These are phyloP conservation scores for Poicephalus meyeri DNA, from an alignment of 2,113 vertebrate genomes.

Conservation along the genomic window DNA sequence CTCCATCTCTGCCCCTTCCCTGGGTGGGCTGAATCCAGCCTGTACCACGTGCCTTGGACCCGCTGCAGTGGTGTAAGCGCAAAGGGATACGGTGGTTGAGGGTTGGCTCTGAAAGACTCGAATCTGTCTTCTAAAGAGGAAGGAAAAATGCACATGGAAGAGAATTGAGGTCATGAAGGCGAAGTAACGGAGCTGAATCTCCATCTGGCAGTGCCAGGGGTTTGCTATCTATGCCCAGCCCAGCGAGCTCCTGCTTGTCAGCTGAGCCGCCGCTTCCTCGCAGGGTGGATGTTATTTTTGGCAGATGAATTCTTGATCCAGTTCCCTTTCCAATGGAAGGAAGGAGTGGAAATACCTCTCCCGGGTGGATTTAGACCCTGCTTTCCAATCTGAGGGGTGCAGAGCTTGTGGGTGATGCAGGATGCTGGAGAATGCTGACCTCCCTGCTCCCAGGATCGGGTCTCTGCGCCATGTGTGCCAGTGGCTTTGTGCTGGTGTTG, in stretches of 20 bases:
- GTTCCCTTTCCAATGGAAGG: not conserved
- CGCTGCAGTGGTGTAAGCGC: rapidly evolving
- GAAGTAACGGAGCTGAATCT: constrained; percentile 22
- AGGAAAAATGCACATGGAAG: constrained; percentile 32
- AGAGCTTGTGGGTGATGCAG: not conserved
- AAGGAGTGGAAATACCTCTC: not conserved
- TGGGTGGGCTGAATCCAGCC: not conserved
- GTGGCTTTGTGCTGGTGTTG: not conserved
- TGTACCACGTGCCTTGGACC: rapidly evolving
- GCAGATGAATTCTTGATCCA: constrained; percentile 8
- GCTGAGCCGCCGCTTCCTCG: constrained; percentile 21
- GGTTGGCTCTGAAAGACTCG: not conserved
- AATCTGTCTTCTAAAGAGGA: not conserved
- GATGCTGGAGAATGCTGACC: not conserved
- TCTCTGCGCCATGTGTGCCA: rapidly evolving
- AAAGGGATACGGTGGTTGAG: not conserved
- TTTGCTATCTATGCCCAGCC: not conserved
- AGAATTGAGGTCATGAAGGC: constrained; percentile 52
- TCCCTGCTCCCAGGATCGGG: rapidly evolving
- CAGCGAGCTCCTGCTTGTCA: constrained; percentile 23
- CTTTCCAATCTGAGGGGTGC: not conserved
- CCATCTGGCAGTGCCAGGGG: constrained; percentile 8
- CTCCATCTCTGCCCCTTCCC: not conserved
- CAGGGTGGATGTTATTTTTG: not conserved
- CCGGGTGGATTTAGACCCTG: not conserved